Base-by-base conservation (phyloP, 1,140 invertebrate genomes). In the Ectropis grisescens region DNA sequence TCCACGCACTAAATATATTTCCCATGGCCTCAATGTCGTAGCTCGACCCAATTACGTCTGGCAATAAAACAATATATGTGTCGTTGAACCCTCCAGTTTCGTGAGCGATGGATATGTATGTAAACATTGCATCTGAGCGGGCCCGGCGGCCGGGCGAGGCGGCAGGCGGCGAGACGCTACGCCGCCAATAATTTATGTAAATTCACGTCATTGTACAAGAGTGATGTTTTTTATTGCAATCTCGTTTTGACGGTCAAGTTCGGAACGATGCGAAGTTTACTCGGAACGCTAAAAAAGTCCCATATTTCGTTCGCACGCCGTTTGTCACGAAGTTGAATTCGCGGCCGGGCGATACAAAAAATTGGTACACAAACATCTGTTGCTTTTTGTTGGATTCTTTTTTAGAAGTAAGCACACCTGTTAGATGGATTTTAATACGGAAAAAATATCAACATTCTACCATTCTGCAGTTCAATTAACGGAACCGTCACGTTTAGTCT, bases 181-280 rank as follows among this genome's bases (percentile, higher is more conserved):
- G 62, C 40, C 67, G 69, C 58, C 70, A 57, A 80, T 80, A 74
- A 78, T 80, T 78, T 80, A 80, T 80, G 75, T 80, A 78, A 78
- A 78, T 75, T 61, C 56, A 65, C 68, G 60, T 72, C 71, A 76
- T 71, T 65, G 66, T 62, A 65, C 57, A 72, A 71, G 53, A 68
- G 47, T 68, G 69, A 70, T 68, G 64, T 60, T 67, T 66, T 58
- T 75, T 76, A 72, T 72, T 61, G 61, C 48, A 54, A 53, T 69
- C 61, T 60, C 58, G 56, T 68, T 79, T 74, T 64, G 66, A 56
- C 64, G 70, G 72, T 81, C 72, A 81, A 81, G 72, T 80, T 80
- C 75, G 58, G 46, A 32, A 41, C 47, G 49, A 53, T 55, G 58
- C 48, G 65, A 68, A 79, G 72, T 61, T 75, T 69, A n/a, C n/a